Percentiles rank a stretch among this genome's conserved stretches.
Evolutionary conservation across 2,888 invertebrate species (phyloP).

Genomic region (Patella ulyssiponensis): DNA sequence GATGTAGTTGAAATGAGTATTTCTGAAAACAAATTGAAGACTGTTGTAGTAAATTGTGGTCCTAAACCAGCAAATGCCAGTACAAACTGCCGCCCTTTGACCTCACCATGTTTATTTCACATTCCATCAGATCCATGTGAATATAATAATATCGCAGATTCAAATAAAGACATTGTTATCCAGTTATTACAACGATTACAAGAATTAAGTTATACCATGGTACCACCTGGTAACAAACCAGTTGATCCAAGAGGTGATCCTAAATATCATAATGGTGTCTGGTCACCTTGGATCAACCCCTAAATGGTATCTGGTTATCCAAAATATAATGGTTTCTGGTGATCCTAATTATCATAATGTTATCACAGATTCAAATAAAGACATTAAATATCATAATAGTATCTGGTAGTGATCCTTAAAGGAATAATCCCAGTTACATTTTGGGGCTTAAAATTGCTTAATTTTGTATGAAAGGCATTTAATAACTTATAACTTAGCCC

Average conservation of each 20-base stretch:
- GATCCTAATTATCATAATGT: too few species aligned
- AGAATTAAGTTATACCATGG: conserved; percentile 79
- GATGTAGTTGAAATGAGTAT: conserved; percentile 21
- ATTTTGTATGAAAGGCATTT: too few species aligned
- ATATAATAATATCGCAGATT: conserved; percentile 76
- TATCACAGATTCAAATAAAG: too few species aligned
- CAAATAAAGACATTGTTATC: conserved; percentile 61
- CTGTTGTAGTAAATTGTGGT: conserved; percentile 57
- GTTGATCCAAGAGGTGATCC: conserved; percentile 83
- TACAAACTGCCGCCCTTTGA: conserved; percentile 78
- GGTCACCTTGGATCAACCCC: conserved; percentile 74
- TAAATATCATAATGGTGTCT: conserved; percentile 83
- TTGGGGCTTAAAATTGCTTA: too few species aligned
- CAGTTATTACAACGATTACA: conserved; percentile 71
- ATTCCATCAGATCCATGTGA: conserved; percentile 90
- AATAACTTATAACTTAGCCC: too few species aligned
- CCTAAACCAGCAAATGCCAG: conserved; percentile 63
- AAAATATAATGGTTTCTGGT: too few species aligned
- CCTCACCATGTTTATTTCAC: conserved; percentile 85
- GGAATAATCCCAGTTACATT: too few species aligned
- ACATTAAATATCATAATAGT: too few species aligned
- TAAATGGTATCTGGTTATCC: too few species aligned
- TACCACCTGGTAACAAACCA: conserved; percentile 82
- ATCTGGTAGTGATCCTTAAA: too few species aligned
- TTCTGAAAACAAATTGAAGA: conserved; percentile 65